These are phyloP conservation scores for Gallinago paraguaiae DNA, from an alignment of 2,113 vertebrate species.

Conservation along the genomic window DNA sequence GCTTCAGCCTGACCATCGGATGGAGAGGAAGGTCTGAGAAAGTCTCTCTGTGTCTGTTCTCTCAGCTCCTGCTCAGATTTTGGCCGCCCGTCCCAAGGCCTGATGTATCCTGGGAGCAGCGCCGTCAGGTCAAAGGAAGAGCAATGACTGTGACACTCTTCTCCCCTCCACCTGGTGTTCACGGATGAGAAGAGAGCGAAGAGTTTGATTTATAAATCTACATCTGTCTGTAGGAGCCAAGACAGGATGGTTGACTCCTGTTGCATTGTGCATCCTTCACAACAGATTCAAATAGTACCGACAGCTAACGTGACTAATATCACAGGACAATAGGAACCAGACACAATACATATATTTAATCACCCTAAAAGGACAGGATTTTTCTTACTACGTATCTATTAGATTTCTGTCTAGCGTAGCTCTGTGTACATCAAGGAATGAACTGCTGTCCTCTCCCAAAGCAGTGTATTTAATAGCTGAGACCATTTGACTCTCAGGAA, in stretches of 20 bases:
- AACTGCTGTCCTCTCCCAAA: not conserved
- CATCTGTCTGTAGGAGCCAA: not conserved
- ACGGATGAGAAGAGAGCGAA: not conserved
- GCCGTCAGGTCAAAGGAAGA: not conserved
- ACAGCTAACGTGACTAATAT: not conserved
- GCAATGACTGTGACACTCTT: not conserved
- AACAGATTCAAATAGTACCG: not conserved
- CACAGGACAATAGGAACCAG: not conserved
- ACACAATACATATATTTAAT: not conserved
- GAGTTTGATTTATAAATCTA: not conserved
- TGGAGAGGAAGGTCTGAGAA: not conserved
- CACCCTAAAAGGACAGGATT: not conserved
- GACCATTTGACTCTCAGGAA: not conserved
- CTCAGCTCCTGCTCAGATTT: not conserved
- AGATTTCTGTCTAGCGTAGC: not conserved
- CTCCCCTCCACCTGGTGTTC: not conserved
- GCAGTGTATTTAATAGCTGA: not conserved
- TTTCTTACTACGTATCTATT: not conserved
- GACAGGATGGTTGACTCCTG: not conserved
- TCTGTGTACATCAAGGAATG: not conserved
- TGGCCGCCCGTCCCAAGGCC: not conserved
- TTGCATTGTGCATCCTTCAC: accelerated
- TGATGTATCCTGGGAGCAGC: not conserved
- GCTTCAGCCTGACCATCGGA: not conserved
- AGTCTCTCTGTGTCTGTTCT: not conserved